Base-by-base conservation (phyloP, 2,797 vertebrate species). In the Sebastes hopkinsi region DNA sequence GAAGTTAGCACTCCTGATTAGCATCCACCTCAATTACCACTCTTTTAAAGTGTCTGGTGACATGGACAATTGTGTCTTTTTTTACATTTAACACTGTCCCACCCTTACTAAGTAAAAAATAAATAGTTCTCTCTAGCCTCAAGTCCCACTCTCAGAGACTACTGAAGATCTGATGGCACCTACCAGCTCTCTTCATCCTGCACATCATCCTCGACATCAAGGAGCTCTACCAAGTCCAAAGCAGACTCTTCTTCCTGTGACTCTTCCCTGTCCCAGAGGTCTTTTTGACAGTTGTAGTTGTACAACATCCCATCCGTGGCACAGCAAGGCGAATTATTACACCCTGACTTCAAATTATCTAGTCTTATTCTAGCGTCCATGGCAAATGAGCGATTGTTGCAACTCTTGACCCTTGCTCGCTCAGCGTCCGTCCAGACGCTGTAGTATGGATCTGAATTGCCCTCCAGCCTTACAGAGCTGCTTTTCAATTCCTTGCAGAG, bases 171-270 rank as follows among this genome's bases (percentile, higher is more conserved):
- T 77, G 27, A 65, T 8, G 88, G 8, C 87, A 88, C 92, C 30
- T 88, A 95, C 94, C 94, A 95, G 72, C 82, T 89, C 79, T 93
- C 94, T 61, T 94, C 93, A 83, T 94, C 90, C 69, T 86, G 72
- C 38, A 23, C 23, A 10, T 82, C 78, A 0, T 82, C 88, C 18
- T 87, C 87, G 13, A 94, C 42, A 67, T 94, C 81, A 11, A 95
- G 82, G 16, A 94, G 87, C 73, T 94, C 90, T 9, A 95, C 94
- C 59, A 55, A 69, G 58, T 94, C 94, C 79, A 94, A 64, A 83
- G 81, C 89, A 58, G 92, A 92, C 77, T 87, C 67, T 50, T 91
- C 75, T 4, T 85, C 83, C 58, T 69, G 38, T 2, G 58, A 10
- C 46, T 82, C 85, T 6, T 82, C 84, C 4, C n/a, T 70, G 27